Conservation (phyloP, 2,113 vertebrate species). For the Channa maculata region DNA sequence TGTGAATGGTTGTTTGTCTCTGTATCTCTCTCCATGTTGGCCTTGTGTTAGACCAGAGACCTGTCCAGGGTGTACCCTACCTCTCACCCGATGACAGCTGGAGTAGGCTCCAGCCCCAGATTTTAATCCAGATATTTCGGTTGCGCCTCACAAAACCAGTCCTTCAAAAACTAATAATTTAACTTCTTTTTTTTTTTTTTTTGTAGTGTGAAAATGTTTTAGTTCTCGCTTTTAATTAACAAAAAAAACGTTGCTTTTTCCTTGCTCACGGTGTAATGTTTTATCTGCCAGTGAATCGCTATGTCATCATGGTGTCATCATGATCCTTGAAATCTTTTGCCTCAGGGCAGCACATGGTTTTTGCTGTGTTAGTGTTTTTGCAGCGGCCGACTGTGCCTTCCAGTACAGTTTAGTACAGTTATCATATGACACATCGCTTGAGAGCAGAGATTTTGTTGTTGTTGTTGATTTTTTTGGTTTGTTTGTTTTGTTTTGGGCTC, state of each 20-base stretch:
- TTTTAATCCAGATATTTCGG: no score
- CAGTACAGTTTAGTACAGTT: conserved; percentile 21
- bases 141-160: no score
- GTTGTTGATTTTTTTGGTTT: background rate
- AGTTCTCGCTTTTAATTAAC: background rate
- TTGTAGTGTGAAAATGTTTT: background rate
- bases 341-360: conserved; percentile 35
- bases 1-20: no score
- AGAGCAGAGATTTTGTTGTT: background rate
- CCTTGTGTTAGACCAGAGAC: background rate
- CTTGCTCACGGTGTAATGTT: conserved; percentile 10
- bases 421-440: conserved; percentile 17
- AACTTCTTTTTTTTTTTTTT: no score
- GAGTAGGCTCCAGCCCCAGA: no score
- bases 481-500: background rate
- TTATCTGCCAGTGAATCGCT: conserved; percentile 6
- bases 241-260: conserved; percentile 24
- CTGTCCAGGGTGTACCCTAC: background rate
- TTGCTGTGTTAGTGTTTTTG: conserved; percentile 32
- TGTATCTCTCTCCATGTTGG: no score
- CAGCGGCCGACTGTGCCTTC: conserved; percentile 17
- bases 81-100: background rate
- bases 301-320: conserved; percentile 58
- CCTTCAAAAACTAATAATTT: no score
- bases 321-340: conserved; percentile 56